Percentiles rank a stretch among this genome's conserved stretches.
These are phyloP conservation scores for Oscheius sp. DNA, from an alignment of 2,888 invertebrate genomes.

Conservation along the genomic window DNA sequence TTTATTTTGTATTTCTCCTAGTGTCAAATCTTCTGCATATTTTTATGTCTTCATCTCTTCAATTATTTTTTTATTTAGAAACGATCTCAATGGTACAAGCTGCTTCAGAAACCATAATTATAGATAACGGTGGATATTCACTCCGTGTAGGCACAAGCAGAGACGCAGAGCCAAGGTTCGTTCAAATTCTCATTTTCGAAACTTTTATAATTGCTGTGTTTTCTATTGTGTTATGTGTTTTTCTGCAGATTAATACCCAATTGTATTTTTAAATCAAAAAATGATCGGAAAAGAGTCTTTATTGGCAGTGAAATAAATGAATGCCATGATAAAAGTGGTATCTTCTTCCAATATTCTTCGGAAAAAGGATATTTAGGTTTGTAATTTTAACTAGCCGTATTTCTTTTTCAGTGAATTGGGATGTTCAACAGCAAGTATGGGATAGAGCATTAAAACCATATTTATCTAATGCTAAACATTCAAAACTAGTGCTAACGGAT, in stretches of 20 bases:
- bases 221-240: background rate
- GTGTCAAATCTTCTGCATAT: background rate
- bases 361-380: conserved; percentile 80
- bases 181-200: conserved; percentile 6
- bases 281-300: conserved; percentile 91
- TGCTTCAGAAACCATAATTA: conserved; percentile 44
- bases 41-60: background rate
- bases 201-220: background rate
- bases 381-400: background rate
- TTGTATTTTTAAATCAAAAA: conserved; percentile 97
- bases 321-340: conserved; percentile 91
- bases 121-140: conserved; percentile 70
- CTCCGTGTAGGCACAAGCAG: conserved; percentile 59
- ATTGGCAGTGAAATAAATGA: conserved; percentile 94
- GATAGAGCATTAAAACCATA: conserved; percentile 86
- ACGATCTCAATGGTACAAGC: conserved; percentile 7
- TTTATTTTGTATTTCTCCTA: background rate
- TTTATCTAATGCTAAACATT: conserved; percentile 77
- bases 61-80: background rate
- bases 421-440: conserved; percentile 91
- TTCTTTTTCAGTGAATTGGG: conserved; percentile 84
- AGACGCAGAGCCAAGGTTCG: conserved; percentile 40
- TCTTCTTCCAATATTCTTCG: conserved; percentile 92
- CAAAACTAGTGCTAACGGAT: conserved; percentile 88
- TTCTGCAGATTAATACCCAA: conserved; percentile 82